Conservation (phyloP, 2,113 vertebrate genomes). For the Eubucco bourcierii region DNA sequence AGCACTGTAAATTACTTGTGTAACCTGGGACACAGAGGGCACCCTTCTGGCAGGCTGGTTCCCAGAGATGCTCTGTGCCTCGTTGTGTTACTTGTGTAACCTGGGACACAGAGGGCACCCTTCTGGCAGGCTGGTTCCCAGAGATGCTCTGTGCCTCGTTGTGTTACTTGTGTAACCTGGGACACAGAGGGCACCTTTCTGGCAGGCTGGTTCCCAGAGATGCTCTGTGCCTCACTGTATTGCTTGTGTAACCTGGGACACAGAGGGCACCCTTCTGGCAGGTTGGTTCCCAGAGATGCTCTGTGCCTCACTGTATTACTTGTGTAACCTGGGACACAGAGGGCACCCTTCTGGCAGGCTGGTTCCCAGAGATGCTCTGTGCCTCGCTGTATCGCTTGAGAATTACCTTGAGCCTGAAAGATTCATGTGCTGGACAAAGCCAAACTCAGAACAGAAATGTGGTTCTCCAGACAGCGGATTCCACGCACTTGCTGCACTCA, state of each 20-base stretch:
- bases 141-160: too few species aligned
- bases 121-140: not conserved
- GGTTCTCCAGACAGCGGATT: constrained; percentile 1
- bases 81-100: constrained; percentile 24
- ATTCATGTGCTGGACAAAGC: constrained; percentile 31
- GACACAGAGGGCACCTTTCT: not conserved
- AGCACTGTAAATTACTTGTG: constrained; percentile 21
- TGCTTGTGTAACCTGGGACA: not conserved
- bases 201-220: not conserved
- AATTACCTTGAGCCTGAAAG: constrained; percentile 3
- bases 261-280: not conserved
- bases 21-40: not conserved
- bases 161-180: constrained; percentile 18
- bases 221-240: too few species aligned
- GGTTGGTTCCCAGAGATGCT: not conserved
- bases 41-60: not conserved
- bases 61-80: constrained; percentile 5
- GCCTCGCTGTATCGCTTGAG: not conserved
- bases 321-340: not conserved
- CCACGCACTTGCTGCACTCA: not conserved
- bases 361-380: not conserved
- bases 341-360: not conserved
- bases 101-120: not conserved
- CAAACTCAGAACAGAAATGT: constrained; percentile 15
- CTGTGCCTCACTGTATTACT: too few species aligned